These are phyloP conservation scores for Brachypalpus laphriformis DNA, from an alignment of 2,888 invertebrate species.

Conservation along the genomic window DNA sequence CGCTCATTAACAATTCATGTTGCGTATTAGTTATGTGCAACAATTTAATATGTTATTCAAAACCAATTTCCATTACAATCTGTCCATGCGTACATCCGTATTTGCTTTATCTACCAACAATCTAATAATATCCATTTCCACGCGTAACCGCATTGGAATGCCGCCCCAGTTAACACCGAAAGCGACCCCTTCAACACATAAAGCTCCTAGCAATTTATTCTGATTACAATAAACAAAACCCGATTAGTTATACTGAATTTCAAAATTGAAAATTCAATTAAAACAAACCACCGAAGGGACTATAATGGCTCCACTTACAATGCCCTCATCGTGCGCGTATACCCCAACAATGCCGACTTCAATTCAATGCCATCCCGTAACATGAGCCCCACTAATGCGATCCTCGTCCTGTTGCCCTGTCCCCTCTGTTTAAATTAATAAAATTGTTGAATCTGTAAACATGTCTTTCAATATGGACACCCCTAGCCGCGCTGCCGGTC, in stretches of 20 bases:
- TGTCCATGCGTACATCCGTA: not conserved
- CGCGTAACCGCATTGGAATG: not conserved
- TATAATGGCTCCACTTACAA: not conserved
- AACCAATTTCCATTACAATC: slow-evolving; percentile 18
- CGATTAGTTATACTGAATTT: slow-evolving; percentile 51
- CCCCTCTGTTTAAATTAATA: slow-evolving; percentile 3
- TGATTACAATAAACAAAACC: slow-evolving; percentile 44
- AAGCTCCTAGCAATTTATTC: slow-evolving; percentile 26
- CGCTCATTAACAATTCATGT: slow-evolving; percentile 1
- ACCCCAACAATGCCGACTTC: not conserved
- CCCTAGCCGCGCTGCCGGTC: not conserved
- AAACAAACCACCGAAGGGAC: slow-evolving; percentile 19
- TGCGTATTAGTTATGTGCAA: not conserved
- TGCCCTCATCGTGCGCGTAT: not conserved
- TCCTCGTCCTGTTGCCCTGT: not conserved
- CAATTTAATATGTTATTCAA: slow-evolving; percentile 20
- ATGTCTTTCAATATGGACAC: not conserved
- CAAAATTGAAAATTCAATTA: slow-evolving; percentile 64
- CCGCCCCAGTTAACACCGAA: not conserved
- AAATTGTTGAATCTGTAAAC: slow-evolving; percentile 26
- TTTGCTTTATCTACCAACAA: slow-evolving; percentile 12
- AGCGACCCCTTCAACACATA: not conserved
- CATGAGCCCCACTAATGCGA: slow-evolving; percentile 26
- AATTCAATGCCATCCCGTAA: not conserved
- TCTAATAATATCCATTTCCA: slow-evolving; percentile 9